Conservation (phyloP, 2,888 invertebrate genomes). For the Notocelia uddmanniana region DNA sequence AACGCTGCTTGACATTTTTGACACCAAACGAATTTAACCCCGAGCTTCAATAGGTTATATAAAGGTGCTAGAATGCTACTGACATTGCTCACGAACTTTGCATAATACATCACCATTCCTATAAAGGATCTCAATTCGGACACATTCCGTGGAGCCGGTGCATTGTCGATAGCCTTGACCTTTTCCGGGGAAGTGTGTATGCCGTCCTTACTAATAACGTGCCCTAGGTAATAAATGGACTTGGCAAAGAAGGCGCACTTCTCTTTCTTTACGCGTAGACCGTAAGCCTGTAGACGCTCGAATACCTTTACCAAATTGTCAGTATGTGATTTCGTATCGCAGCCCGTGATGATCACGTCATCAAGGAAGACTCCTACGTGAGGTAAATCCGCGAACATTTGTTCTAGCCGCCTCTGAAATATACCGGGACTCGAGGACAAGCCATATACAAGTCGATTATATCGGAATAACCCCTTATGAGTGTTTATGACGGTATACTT, state of each 20-base stretch:
- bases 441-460: background rate
- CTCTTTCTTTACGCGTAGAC: conserved; percentile 30
- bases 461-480: background rate
- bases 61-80: background rate
- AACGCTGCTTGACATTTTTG: background rate
- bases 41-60: background rate
- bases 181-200: conserved; percentile 45
- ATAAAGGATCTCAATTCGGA: conserved; percentile 19
- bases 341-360: conserved; percentile 42
- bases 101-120: background rate
- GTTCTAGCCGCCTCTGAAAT: conserved; percentile 4
- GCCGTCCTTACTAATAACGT: conserved; percentile 41
- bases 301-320: conserved; percentile 46
- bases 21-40: background rate
- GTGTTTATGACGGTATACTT: background rate
- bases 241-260: conserved; percentile 47
- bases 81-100: background rate
- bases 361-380: conserved; percentile 47
- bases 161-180: conserved; percentile 32
- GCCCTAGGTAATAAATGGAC: conserved; percentile 45
- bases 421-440: background rate
- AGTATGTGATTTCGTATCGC: conserved; percentile 43
- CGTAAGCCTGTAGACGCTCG: conserved; percentile 24
- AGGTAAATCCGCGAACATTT: conserved; percentile 39
- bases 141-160: conserved; percentile 24